Percentiles rank a stretch among this genome's conserved stretches.
Evolutionary conservation across 2,888 invertebrate species (phyloP).

Genomic region (Drosophila helvetica): DNA sequence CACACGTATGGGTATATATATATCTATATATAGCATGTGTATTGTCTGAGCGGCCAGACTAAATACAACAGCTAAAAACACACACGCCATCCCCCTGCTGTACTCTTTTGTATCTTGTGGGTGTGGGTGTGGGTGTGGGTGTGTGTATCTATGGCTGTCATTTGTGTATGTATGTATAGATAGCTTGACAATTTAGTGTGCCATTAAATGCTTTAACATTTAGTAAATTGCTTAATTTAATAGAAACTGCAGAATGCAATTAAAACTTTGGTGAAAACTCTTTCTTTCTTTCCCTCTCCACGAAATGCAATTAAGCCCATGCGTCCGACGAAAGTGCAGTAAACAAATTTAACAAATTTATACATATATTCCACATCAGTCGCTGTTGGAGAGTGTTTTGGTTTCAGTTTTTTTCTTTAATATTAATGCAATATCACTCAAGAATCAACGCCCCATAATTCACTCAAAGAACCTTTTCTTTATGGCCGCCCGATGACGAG

Average conservation of each 20-base stretch:
- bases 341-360: slow-evolving; percentile 22
- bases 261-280: slow-evolving; percentile 34
- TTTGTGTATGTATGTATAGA: slow-evolving; percentile 8
- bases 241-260: slow-evolving; percentile 15
- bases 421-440: slow-evolving; percentile 78
- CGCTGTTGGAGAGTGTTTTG: background rate
- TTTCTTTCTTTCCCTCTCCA: background rate
- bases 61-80: slow-evolving; percentile 68
- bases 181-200: slow-evolving; percentile 35
- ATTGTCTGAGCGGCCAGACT: slow-evolving; percentile 61
- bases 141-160: slow-evolving; percentile 36
- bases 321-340: slow-evolving; percentile 43
- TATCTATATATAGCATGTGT: slow-evolving; percentile 31
- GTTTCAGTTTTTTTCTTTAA: slow-evolving; percentile 19
- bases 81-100: slow-evolving; percentile 28
- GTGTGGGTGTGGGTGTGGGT: slow-evolving; percentile 4
- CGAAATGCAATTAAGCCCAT: slow-evolving; percentile 34
- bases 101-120: slow-evolving; percentile 34
- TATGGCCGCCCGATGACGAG: slow-evolving; percentile 27
- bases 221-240: slow-evolving; percentile 49
- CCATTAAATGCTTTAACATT: slow-evolving; percentile 53
- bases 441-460: slow-evolving; percentile 77
- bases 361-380: background rate
- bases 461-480: slow-evolving; percentile 45
- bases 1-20: slow-evolving; percentile 1